Evolutionary conservation across 2,797 vertebrate species (phyloP), one percentile per base, ranked within the genome.

Genomic region (Pristis pectinata): DNA sequence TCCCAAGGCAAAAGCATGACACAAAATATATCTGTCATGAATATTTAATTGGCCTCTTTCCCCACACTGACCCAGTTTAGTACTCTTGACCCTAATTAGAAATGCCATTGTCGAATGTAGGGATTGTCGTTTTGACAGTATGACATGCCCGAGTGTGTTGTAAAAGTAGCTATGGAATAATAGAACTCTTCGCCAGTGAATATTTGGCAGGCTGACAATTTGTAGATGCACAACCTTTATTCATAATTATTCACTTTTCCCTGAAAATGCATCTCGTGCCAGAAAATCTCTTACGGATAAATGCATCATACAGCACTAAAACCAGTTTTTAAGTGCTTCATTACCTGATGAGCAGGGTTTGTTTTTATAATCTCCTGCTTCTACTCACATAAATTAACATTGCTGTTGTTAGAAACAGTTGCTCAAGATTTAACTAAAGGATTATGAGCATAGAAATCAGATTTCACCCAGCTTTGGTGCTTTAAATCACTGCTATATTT

Each of bases 51-150:
- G 30, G 27, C 11, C 70, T n/a, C 92, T 56, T 70, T 76, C 92
- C 44, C 49, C 49, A n/a, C 30, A 74, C 24, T 94, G 92, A 94
- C 92, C 92, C 92, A 94, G 70, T 94, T 94, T 76, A 94, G 34
- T 94, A 76, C 67, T 94, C 92, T 94, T 94, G 92, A 94, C 64
- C 92, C 44, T 74, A 94, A 94, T 94, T 94, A 76, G 92, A 94
- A n/a, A 56, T 94, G 70, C 92, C 41, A 94, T 17, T 94, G 92
- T 15, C 37, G 34, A 44, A 94, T 74, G 44, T 94, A 53, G 49
- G 92, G 67, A 56, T 53, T 94, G 70, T 74, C 44, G n/a, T 91
- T 91, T 41, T 22, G 6, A 41, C 61, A 67, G 19, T 67, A 64
- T 94, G 92, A 94, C 70, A 94, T 74, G 92, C 70, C 70, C 15